These are phyloP conservation scores for Scylla paramamosain DNA, from an alignment of 1,140 invertebrate species.

Conservation along the genomic window DNA sequence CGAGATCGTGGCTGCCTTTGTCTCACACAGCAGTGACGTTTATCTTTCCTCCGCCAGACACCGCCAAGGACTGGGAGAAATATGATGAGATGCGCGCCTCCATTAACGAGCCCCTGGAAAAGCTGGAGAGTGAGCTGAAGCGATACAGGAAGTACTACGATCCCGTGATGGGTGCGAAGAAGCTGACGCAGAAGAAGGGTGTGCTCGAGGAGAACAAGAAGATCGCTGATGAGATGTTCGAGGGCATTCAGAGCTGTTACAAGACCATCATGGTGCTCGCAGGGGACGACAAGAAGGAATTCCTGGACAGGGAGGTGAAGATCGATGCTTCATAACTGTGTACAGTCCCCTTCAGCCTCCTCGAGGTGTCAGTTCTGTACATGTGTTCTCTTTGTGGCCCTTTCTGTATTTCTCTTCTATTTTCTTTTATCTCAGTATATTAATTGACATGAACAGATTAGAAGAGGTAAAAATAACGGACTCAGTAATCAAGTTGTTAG, in stretches of 20 bases:
- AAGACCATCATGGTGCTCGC: constrained; percentile 77
- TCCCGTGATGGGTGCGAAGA: constrained; percentile 74
- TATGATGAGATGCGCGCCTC: constrained; percentile 77
- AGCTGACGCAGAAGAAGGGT: constrained; percentile 74
- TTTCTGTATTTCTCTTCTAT: no score
- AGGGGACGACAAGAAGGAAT: constrained; percentile 78
- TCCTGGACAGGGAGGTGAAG: constrained; percentile 77
- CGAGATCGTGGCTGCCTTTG: no score
- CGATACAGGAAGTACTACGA: constrained; percentile 78
- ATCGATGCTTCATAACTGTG: background rate
- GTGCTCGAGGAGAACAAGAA: constrained; percentile 77
- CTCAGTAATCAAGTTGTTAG: no score
- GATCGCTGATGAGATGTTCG: constrained; percentile 73
- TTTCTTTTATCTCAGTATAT: no score
- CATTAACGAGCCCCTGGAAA: constrained; percentile 78
- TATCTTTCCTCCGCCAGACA: constrained; percentile 53
- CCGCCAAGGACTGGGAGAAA: constrained; percentile 78
- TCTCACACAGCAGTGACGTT: background rate
- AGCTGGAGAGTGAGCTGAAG: constrained; percentile 77
- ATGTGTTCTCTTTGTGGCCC: no score
- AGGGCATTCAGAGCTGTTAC: constrained; percentile 76
- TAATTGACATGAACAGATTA: no score
- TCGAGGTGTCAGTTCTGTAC: no score
- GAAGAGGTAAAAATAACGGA: no score
- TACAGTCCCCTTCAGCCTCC: background rate